Conservation (phyloP, 2,113 vertebrate genomes). For the Calypte anna region DNA sequence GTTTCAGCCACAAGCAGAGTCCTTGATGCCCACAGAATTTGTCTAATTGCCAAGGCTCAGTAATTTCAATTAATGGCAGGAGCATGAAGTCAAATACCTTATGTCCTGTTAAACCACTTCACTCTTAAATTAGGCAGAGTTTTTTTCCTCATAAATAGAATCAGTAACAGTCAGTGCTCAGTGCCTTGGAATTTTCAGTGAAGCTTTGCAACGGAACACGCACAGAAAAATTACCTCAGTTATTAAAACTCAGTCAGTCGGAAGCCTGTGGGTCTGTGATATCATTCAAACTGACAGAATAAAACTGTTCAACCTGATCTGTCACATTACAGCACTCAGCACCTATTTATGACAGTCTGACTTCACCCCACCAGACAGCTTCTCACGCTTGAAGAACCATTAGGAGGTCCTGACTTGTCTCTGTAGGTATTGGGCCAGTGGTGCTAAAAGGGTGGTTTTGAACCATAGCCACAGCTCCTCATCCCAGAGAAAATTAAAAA, state of each 20-base stretch:
- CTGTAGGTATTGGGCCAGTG: background rate
- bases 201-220: background rate
- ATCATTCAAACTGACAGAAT: slow-evolving; percentile 59
- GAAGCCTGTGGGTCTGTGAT: background rate
- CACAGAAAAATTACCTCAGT: background rate
- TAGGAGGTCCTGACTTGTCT: background rate
- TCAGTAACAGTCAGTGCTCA: background rate
- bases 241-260: background rate
- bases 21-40: background rate
- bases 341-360: slow-evolving; percentile 36
- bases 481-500: background rate
- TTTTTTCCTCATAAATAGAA: background rate
- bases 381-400: background rate
- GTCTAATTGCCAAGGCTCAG: background rate
- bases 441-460: background rate
- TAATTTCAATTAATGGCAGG: background rate
- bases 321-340: slow-evolving; percentile 37
- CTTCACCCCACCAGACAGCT: background rate
- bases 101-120: background rate
- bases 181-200: background rate
- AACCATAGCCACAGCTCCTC: background rate
- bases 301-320: slow-evolving; percentile 69
- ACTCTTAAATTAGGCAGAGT: background rate
- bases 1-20: background rate
- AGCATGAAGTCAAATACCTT: background rate